Evolutionary conservation across 2,797 vertebrate genomes (phyloP).

Genomic region (Sphenopsis melanotis): DNA sequence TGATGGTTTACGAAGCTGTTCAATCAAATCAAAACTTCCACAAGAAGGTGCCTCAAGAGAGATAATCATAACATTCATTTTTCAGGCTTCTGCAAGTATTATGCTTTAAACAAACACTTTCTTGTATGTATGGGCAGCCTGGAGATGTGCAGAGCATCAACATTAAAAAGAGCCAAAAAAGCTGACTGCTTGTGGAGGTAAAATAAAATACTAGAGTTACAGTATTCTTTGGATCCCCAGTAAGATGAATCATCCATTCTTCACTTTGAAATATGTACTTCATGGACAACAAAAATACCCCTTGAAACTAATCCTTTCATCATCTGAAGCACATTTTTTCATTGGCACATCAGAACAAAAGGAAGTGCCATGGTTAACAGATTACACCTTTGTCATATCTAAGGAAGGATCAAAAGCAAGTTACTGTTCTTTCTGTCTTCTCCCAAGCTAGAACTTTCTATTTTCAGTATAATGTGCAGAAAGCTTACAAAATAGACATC

Average conservation of each 20-base stretch:
- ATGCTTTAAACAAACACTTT: background rate
- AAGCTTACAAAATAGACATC: background rate
- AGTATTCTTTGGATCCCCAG: background rate
- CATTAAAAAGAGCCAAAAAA: background rate
- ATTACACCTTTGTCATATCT: background rate
- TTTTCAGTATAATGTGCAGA: background rate
- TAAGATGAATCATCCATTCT: background rate
- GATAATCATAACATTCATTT: background rate
- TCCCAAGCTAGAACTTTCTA: background rate
- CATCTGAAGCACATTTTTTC: background rate
- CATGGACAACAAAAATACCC: fast-evolving
- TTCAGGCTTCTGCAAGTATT: background rate
- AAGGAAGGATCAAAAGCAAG: background rate
- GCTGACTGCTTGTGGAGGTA: background rate
- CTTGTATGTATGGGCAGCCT: background rate
- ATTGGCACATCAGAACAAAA: background rate
- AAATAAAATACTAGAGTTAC: background rate
- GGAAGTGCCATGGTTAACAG: background rate
- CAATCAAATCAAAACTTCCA: background rate
- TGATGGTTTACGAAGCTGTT: background rate
- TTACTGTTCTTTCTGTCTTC: background rate
- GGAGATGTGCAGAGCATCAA: background rate
- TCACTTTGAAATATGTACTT: background rate
- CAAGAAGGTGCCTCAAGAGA: background rate
- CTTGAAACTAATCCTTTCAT: background rate